Evolutionary conservation across 2,797 vertebrate species (phyloP).

Genomic region (Paratrypauchen microcephalus): DNA sequence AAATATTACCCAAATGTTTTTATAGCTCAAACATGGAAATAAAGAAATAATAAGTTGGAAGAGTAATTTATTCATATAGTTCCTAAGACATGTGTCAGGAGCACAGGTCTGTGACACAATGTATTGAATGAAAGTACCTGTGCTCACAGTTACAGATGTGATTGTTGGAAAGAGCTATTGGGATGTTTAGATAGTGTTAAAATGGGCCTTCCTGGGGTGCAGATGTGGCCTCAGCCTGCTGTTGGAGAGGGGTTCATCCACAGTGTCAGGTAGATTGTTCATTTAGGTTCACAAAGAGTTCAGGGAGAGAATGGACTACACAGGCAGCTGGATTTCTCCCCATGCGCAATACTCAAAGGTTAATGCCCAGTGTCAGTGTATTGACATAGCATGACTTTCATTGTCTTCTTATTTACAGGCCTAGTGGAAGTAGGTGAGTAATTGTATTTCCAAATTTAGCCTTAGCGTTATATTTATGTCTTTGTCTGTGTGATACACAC

Average conservation of each 20-base stretch:
- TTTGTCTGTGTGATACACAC: slow-evolving; percentile 14
- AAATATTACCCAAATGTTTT: slow-evolving; percentile 21
- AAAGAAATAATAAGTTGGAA: slow-evolving; percentile 5
- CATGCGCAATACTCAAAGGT: slow-evolving; percentile 66
- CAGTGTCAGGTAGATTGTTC: slow-evolving; percentile 62
- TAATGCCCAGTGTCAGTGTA: slow-evolving; percentile 57
- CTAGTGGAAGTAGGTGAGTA: slow-evolving; percentile 68
- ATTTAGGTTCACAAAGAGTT: slow-evolving; percentile 49
- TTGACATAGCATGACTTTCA: slow-evolving; percentile 54
- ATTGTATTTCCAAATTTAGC: slow-evolving; percentile 40
- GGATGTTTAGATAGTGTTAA: slow-evolving; percentile 48
- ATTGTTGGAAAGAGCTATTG: slow-evolving; percentile 3
- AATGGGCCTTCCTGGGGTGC: slow-evolving; percentile 35
- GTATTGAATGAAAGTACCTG: slow-evolving; percentile 26
- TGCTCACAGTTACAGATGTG: slow-evolving; percentile 21
- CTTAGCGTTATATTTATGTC: slow-evolving; percentile 10
- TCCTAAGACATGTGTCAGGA: slow-evolving; percentile 11
- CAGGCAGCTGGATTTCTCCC: slow-evolving; percentile 61
- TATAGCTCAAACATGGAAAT: slow-evolving; percentile 13
- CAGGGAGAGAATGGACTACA: slow-evolving; percentile 45
- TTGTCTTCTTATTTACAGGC: slow-evolving; percentile 65
- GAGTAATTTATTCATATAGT: too few relatives aligned
- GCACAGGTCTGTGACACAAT: slow-evolving; percentile 21
- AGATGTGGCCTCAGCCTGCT: slow-evolving; percentile 38
- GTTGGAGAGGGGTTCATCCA: slow-evolving; percentile 56